Evolutionary conservation across 2,888 invertebrate genomes (phyloP), one percentile per base, ranked within the genome.

Genomic region (Thera obeliscata): DNA sequence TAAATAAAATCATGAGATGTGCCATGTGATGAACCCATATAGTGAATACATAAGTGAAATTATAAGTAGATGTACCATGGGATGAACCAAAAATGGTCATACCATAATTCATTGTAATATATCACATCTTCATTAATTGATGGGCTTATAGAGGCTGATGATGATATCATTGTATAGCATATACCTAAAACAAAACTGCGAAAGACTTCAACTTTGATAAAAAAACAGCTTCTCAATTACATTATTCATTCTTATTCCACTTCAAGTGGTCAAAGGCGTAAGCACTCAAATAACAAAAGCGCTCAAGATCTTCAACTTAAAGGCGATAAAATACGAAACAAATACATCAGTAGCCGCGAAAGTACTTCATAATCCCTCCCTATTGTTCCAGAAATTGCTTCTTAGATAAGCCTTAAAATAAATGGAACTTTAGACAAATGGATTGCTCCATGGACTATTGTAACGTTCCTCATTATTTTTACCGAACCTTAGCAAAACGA

Each of bases 371-470:
- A 85, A 87, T 85, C 82, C 81, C 74, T 71, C 55, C 67, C 69
- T 74, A 85, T 88, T 88, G 86, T 84, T 78, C 72, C 65, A 69
- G 75, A 78, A 82, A 83, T 80, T 70, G 84, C 83, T 77, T 74
- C 76, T 74, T 48, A 81, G 87, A 86, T 89, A 89, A 89, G 80
- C 82, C 76, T 76, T 76, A 73, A 75, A 82, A 83, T 79, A 78
- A 81, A 78, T 50, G 49, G 38, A 66, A 66, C 69, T 66, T 52
- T 54, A 55, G 11, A 60, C 55, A 62, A 64, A 72, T 59, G 22
- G 36, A 12, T 64, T 22, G 46, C 36, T 46, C 43, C 2, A 12
- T 48, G 2, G 41, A 59, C 50, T 38, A 61, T 64, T 64, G 61
- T 61, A 58, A 48, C 11, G 1, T 38, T 46, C 43, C n/a, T 35